Base-by-base conservation (phyloP, 2,888 invertebrate species). In the Athrips mouffetella region DNA sequence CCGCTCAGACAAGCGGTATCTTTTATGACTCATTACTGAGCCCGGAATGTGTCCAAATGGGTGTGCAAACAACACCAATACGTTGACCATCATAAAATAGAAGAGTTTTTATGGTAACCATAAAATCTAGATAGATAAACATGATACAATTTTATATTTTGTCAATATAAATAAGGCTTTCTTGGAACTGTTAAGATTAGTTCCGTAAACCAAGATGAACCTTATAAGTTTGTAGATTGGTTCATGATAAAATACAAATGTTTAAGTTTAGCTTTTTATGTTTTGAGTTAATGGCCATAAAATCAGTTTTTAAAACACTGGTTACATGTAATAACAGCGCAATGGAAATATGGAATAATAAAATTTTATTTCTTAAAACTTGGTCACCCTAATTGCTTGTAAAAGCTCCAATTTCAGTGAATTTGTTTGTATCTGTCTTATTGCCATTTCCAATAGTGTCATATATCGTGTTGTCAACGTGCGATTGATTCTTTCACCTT, bases 1-100 rank as follows among this genome's bases (percentile, higher is more conserved):
- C 52, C n/a, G 6, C 11, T 63, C 62, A 57, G 47, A 47, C 60
- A 63, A 53, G 59, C 71, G 72, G 74, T 47, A 45, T 47, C 69
- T 77, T n/a, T 70, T 78, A 71, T 77, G 77, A 74, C 54, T 83
- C 81, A 83, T 74, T 71, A 61, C 61, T 40, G 11, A n/a, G 41
- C 15, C 5, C 25, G 23, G 6, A 13, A 31, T 49, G 47, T 16
- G 35, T 31, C 52, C 49, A 53, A 51, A 69, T 65, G 64, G 57
- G 65, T 68, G 72, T 65, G 80, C 81, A 82, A 80, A 82, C 80
- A 78, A 59, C 44, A 58, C 46, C 52, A 48, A 37, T 54, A 56
- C 49, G 54, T 55, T 54, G 55, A 53, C 58, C 56, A 57, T 65
- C 68, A 59, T 71, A 75, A 73, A 77, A 45, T 45, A 33, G 31